Evolutionary conservation across 2,888 invertebrate species (phyloP).

Genomic region (Parnassius smintheus): DNA sequence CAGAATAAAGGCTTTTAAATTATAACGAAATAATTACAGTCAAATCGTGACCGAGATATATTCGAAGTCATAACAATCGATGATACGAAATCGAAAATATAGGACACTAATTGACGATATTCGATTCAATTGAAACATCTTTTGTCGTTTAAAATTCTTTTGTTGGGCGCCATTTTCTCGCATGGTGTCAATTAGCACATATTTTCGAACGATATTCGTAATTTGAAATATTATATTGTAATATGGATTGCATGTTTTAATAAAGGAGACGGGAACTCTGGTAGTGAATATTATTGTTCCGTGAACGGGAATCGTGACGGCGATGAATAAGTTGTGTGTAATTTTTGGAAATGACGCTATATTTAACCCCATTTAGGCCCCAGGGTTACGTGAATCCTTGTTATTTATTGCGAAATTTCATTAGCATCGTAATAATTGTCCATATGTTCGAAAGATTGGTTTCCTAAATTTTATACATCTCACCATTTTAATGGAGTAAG

Average conservation of each 20-base stretch:
- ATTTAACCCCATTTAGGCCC: conserved; percentile 11
- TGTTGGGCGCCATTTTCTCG: conserved; percentile 34
- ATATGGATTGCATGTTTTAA: conserved; percentile 33
- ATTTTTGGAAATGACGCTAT: conserved; percentile 33
- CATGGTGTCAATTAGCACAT: conserved; percentile 36
- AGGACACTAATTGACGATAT: conserved; percentile 37
- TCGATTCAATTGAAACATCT: conserved; percentile 49
- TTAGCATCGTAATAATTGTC: conserved; percentile 12
- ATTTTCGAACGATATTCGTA: conserved; percentile 26
- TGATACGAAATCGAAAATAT: conserved; percentile 1
- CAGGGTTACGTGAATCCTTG: conserved; percentile 1
- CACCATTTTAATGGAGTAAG: not conserved
- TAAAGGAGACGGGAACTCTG: conserved; percentile 25
- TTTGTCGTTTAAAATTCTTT: conserved; percentile 50
- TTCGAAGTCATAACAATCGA: conserved; percentile 10
- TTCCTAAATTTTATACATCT: not conserved
- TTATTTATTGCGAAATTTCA: conserved; percentile 1
- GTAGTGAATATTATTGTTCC: no score
- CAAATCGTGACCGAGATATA: conserved; percentile 13
- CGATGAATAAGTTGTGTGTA: conserved; percentile 37
- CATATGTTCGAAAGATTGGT: conserved; percentile 10
- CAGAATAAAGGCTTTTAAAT: conserved; percentile 4
- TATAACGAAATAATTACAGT: conserved; percentile 18
- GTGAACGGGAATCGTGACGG: conserved; percentile 47
- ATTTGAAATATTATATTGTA: conserved; percentile 26